Percentiles rank a stretch among this genome's conserved stretches.
Evolutionary conservation across 2,113 vertebrate species (phyloP).

Genomic region (Pollachius pollachius): DNA sequence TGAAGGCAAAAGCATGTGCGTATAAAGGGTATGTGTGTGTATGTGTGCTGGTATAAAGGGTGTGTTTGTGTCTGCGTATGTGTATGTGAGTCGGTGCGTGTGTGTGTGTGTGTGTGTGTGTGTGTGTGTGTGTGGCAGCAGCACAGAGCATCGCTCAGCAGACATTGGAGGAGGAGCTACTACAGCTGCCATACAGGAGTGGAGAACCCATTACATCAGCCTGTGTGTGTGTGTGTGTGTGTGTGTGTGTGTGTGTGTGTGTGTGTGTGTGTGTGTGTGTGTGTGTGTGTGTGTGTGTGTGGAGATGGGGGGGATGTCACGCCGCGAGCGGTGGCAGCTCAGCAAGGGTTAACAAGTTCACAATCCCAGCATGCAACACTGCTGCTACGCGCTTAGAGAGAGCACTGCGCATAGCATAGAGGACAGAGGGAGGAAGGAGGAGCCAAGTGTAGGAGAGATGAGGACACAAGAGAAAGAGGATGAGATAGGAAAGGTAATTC

Average conservation of each 20-base stretch:
- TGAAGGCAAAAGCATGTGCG: slow-evolving; percentile 5
- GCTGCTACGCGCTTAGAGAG: background rate
- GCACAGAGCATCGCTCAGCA: slow-evolving; percentile 22
- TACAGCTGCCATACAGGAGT: slow-evolving; percentile 22
- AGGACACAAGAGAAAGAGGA: background rate
- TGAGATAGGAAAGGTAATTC: background rate
- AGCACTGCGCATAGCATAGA: background rate
- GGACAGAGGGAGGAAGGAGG: background rate
- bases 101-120: slow-evolving; percentile 13
- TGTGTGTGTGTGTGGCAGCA: slow-evolving; percentile 27
- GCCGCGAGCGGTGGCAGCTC: slow-evolving; percentile 19
- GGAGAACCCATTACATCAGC: slow-evolving; percentile 33
- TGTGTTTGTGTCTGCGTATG: slow-evolving; percentile 3
- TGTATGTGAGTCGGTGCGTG: slow-evolving; percentile 16
- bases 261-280: slow-evolving; percentile 15
- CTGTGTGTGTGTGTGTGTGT: slow-evolving; percentile 11
- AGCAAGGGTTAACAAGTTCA: slow-evolving; percentile 48
- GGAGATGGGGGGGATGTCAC: slow-evolving; percentile 17
- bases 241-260: background rate
- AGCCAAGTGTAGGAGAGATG: background rate
- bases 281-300: background rate
- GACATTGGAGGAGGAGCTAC: slow-evolving; percentile 22
- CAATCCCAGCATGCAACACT: slow-evolving; percentile 39
- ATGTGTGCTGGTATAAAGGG: background rate
- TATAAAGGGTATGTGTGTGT: background rate